A percentile compares a stretch with the other conserved stretches of the same genome.
Conservation (phyloP, 2,113 vertebrate genomes). For the Litocranius walleri region DNA sequence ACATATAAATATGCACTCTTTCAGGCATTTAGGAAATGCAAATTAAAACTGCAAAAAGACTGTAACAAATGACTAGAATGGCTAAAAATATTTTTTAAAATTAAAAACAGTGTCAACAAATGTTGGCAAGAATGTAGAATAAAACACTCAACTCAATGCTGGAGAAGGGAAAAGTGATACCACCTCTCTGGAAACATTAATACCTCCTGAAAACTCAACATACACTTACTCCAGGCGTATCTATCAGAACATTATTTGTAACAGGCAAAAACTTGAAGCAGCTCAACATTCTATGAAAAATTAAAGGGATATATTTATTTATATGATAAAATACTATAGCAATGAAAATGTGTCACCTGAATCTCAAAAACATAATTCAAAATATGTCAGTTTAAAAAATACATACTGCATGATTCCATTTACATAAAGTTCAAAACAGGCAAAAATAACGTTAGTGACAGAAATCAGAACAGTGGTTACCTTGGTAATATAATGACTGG, state of each 20-base stretch:
- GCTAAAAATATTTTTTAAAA: background rate
- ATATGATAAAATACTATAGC: background rate
- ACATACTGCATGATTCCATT: background rate
- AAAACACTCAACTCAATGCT: background rate
- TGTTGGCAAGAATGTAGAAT: background rate
- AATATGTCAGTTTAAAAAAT: background rate
- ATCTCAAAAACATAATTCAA: background rate
- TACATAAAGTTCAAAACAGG: background rate
- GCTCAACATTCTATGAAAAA: background rate
- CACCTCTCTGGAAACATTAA: background rate
- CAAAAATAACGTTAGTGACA: background rate
- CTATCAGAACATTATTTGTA: background rate
- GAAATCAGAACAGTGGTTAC: background rate
- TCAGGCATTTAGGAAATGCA: slow-evolving; percentile 9
- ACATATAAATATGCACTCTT: background rate
- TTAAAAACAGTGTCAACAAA: background rate
- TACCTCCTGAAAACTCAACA: background rate
- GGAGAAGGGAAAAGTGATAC: background rate
- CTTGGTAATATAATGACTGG: background rate
- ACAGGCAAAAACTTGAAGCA: background rate
- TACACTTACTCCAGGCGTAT: background rate
- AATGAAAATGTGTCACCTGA: background rate
- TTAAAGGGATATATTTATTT: background rate
- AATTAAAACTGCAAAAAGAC: background rate
- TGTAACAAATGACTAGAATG: background rate